These are phyloP conservation scores for Neolamprologus kungweensis DNA, from an alignment of 2,113 vertebrate genomes.

Conservation along the genomic window DNA sequence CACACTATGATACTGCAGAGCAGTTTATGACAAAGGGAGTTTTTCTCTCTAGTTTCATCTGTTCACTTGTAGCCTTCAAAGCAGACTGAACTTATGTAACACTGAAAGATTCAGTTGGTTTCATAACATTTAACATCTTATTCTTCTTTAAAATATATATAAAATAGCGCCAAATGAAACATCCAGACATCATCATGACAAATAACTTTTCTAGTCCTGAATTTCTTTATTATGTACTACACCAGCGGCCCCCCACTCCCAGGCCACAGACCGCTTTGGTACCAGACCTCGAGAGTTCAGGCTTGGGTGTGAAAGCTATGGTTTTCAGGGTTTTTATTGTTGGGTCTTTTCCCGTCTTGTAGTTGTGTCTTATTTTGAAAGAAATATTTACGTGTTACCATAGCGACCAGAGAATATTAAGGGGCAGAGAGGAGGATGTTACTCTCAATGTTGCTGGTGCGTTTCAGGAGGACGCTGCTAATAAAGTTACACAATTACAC, in stretches of 20 bases:
- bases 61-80: background rate
- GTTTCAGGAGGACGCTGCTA: fast-evolving
- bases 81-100: background rate
- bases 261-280: fast-evolving
- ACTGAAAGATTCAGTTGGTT: background rate
- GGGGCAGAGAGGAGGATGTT: background rate
- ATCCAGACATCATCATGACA: background rate
- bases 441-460: background rate
- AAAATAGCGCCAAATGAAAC: background rate
- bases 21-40: background rate
- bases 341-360: background rate
- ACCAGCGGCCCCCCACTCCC: background rate
- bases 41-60: background rate
- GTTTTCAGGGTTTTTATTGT: background rate
- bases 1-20: background rate
- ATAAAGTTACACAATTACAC: fast-evolving
- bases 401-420: background rate
- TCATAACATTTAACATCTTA: background rate
- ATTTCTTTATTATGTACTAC: background rate
- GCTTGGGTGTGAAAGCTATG: background rate
- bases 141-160: background rate
- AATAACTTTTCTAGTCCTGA: background rate
- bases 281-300: fast-evolving
- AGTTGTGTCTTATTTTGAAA: background rate
- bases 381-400: fast-evolving